Conservation (phyloP, 2,113 vertebrate species). For the Macquaria australasica region DNA sequence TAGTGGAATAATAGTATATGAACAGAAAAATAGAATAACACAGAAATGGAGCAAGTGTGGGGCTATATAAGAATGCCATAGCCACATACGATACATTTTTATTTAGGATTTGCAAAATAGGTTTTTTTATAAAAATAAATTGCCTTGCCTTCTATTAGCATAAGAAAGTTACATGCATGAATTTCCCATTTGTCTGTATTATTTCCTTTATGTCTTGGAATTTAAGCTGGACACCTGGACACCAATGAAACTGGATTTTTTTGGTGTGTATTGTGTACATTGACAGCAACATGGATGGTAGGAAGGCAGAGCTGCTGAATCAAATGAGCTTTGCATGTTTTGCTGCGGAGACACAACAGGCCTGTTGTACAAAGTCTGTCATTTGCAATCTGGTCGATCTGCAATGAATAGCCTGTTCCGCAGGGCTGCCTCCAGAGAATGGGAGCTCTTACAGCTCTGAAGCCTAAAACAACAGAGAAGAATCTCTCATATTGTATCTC, state of each 20-base stretch:
- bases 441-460: conserved; percentile 64
- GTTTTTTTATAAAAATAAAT: conserved; percentile 12
- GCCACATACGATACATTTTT: conserved; percentile 4
- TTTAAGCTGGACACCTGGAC: conserved; percentile 33
- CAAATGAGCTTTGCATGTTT: conserved; percentile 76
- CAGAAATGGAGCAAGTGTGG: conserved; percentile 1
- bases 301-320: conserved; percentile 62
- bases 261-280: conserved; percentile 22
- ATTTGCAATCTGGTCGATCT: conserved; percentile 81
- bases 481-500: conserved; percentile 79
- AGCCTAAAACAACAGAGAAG: conserved; percentile 76
- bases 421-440: conserved; percentile 79
- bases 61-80: not conserved
- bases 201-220: conserved; percentile 19
- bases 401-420: conserved; percentile 77
- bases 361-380: conserved; percentile 74
- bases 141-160: conserved; percentile 1
- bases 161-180: not conserved
- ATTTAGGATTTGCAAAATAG: conserved; percentile 5
- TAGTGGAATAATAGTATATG: conserved; percentile 28
- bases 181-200: conserved; percentile 5
- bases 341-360: conserved; percentile 72
- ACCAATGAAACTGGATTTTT: not conserved
- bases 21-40: conserved; percentile 16
- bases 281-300: conserved; percentile 43